Conservation (phyloP, 2,113 vertebrate species). For the Emydocephalus ijimae region DNA sequence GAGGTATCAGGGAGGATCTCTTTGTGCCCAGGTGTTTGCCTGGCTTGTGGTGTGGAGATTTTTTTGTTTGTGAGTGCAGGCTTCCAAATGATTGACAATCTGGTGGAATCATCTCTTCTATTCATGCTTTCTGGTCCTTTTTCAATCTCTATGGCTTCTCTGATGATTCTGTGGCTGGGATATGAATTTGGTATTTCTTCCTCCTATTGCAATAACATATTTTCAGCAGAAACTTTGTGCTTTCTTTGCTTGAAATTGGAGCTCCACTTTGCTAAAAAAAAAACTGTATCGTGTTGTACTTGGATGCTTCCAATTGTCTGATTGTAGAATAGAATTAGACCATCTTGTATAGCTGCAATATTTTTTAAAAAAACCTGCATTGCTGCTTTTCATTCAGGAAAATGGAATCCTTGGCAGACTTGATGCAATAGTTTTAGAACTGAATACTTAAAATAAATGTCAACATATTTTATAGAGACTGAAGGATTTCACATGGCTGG, state of each 20-base stretch:
- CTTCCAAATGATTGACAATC: no score
- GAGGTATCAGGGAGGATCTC: no score
- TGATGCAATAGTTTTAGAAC: not conserved
- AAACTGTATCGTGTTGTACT: not conserved
- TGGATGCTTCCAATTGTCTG: not conserved
- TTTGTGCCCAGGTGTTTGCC: no score
- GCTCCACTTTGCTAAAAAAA: not conserved
- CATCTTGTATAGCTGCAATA: not conserved
- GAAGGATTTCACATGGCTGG: not conserved
- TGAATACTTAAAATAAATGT: not conserved
- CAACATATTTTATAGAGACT: not conserved
- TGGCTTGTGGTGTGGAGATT: no score
- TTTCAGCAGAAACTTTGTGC: not conserved
- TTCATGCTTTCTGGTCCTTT: no score
- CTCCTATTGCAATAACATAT: not conserved
- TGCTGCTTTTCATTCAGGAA: not conserved
- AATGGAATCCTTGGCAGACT: not conserved
- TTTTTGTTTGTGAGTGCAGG: no score
- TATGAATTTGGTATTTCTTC: not conserved
- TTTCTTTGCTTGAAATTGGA: not conserved
- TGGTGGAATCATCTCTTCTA: no score
- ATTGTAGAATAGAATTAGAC: not conserved
- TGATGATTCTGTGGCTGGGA: no score
- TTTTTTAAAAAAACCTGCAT: not conserved
- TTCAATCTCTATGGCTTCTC: no score